Percentiles rank a stretch among this genome's conserved stretches.
phyloP scores from a whole-genome alignment of 2,113 vertebrate species.

The Zosterops lateralis region DNA sequence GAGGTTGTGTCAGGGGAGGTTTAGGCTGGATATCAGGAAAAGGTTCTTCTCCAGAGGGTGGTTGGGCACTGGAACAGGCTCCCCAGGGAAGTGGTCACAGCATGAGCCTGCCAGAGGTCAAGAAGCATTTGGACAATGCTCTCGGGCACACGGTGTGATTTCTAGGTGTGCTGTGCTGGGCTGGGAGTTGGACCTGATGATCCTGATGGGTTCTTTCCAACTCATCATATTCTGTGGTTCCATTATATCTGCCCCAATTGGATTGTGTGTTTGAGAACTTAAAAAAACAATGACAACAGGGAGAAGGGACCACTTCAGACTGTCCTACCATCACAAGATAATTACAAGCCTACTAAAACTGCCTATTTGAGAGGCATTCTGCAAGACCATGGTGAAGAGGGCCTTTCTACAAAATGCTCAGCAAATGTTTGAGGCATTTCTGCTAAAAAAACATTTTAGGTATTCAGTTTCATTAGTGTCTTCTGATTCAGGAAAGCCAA shows the following conservation, averaged over 20 bases:
- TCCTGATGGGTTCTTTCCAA: not conserved
- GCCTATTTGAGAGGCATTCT: not conserved
- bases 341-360: not conserved
- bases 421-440: not conserved
- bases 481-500: not conserved
- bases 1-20: not conserved
- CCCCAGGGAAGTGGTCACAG: not conserved
- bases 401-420: not conserved
- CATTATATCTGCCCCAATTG: not conserved
- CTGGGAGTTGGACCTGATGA: not conserved
- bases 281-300: accelerated
- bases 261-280: not conserved
- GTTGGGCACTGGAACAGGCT: accelerated
- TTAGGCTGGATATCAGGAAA: not conserved
- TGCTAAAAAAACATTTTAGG: not conserved
- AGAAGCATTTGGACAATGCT: not conserved
- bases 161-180: too few relatives aligned
- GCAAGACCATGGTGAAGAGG: not conserved
- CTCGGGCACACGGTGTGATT: too few relatives aligned
- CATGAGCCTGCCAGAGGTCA: not conserved
- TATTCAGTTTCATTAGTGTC: not conserved
- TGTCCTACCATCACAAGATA: not conserved
- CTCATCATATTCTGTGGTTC: not conserved
- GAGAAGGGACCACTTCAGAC: not conserved
- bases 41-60: not conserved